A percentile compares a stretch with the other conserved stretches of the same genome.
These are phyloP conservation scores for Cybosia mesomella DNA, from an alignment of 2,888 invertebrate species.

Conservation along the genomic window DNA sequence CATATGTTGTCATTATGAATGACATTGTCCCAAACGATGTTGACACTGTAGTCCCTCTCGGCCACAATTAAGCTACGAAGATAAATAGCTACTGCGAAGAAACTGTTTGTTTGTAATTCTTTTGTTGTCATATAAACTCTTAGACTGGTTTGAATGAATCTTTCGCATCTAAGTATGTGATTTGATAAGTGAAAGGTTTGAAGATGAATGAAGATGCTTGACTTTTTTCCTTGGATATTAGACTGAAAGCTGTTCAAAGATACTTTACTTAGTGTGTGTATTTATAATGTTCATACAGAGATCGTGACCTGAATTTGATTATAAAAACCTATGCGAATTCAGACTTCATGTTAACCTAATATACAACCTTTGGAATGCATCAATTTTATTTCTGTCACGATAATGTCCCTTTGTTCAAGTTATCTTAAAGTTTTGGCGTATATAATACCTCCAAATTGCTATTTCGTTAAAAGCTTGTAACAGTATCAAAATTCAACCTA, in stretches of 20 bases:
- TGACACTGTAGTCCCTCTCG: constrained; percentile 36
- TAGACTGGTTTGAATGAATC: neutral
- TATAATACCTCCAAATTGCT: neutral
- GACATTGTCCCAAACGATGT: constrained; percentile 48
- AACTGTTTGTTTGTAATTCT: neutral
- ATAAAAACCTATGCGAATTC: too few species aligned
- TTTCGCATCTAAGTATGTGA: neutral
- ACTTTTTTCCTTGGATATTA: too few species aligned
- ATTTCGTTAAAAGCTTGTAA: neutral
- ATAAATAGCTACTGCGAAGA: neutral
- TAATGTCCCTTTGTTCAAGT: neutral
- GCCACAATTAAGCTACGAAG: constrained; percentile 18
- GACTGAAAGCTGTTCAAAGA: too few species aligned
- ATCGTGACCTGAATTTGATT: neutral
- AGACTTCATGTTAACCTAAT: neutral
- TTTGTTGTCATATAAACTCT: neutral
- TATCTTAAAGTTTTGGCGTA: neutral
- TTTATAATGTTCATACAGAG: neutral
- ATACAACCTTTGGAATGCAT: too few species aligned
- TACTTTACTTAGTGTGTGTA: too few species aligned
- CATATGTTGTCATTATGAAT: constrained; percentile 59
- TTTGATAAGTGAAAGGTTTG: neutral
- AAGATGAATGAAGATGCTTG: neutral
- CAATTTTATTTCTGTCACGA: neutral
- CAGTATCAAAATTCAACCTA: neutral